A percentile compares a stretch with the other conserved stretches of the same genome.
These are phyloP conservation scores for Xylophagus ater DNA, from an alignment of 2,888 invertebrate species.

Conservation along the genomic window DNA sequence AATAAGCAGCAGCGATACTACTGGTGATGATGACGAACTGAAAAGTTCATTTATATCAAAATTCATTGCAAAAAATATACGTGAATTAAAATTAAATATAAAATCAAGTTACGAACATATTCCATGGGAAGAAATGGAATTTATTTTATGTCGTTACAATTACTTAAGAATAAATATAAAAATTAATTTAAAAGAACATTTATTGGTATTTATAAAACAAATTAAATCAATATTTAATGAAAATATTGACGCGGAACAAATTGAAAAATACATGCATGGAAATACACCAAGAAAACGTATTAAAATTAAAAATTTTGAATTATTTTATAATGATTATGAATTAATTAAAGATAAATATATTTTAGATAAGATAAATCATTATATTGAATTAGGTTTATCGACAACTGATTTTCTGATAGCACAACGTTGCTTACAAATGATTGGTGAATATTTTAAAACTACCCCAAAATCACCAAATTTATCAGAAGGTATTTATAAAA, in stretches of 20 bases:
- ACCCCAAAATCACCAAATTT: constrained; percentile 22
- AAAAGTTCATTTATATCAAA: constrained; percentile 11
- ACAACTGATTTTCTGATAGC: constrained; percentile 19
- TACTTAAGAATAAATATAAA: too few species aligned
- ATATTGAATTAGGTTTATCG: constrained; percentile 1
- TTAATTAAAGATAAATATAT: too few species aligned
- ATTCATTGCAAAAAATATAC: constrained; percentile 17
- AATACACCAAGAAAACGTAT: too few species aligned
- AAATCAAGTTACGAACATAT: constrained; percentile 20
- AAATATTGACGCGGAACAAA: too few species aligned
- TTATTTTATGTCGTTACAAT: constrained; percentile 21
- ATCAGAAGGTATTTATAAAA: constrained; percentile 12
- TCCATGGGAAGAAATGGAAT: constrained; percentile 26
- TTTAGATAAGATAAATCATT: too few species aligned
- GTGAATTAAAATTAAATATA: constrained; percentile 20
- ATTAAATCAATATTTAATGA: too few species aligned
- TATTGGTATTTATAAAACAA: too few species aligned
- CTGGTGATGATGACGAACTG: constrained; percentile 4
- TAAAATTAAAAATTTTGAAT: too few species aligned
- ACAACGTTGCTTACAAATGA: constrained; percentile 19
- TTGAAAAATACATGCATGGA: too few species aligned
- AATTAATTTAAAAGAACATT: too few species aligned
- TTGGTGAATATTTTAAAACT: constrained; percentile 23
- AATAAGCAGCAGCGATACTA: too few species aligned
- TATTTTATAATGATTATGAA: too few species aligned